A percentile compares a stretch with the other conserved stretches of the same genome.
phyloP scores from a whole-genome alignment of 2,113 vertebrate species.

The Chamaetylas fuelleborni region DNA sequence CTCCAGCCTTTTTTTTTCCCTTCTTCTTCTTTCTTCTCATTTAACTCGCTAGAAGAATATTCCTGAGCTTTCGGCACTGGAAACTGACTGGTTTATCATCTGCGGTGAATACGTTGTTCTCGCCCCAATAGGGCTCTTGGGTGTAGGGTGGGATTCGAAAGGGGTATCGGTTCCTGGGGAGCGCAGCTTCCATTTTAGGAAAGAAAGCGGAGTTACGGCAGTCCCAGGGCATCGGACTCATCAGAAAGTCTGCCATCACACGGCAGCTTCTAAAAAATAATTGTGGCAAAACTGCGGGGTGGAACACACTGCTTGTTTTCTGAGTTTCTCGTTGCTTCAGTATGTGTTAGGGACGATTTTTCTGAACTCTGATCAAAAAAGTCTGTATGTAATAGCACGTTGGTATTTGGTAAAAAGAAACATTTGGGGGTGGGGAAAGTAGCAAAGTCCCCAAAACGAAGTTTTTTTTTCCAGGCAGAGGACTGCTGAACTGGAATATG shows the following conservation, averaged over 20 bases:
- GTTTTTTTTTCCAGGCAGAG: not conserved
- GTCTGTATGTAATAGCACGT: fast-evolving
- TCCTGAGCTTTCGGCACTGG: not conserved
- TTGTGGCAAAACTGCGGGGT: not conserved
- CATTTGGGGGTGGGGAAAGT: not conserved
- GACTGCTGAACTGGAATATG: not conserved
- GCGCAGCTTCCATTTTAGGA: slow-evolving; percentile 54
- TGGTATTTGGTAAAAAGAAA: not conserved
- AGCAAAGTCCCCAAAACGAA: fast-evolving
- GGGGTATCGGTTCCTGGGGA: not conserved
- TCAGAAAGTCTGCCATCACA: not conserved
- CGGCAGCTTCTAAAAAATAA: not conserved
- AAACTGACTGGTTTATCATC: not conserved
- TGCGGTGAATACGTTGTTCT: fast-evolving
- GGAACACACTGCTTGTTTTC: not conserved
- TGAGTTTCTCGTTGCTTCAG: not conserved
- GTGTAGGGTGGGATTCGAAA: not conserved
- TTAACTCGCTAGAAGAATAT: not conserved
- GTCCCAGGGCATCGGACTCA: not conserved
- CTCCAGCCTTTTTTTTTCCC: not conserved
- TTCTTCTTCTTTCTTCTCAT: not conserved
- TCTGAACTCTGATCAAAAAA: not conserved
- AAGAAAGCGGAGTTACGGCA: not conserved
- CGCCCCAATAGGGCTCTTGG: fast-evolving
- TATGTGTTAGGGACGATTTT: not conserved